phyloP scores from a whole-genome alignment of 2,113 vertebrate species.

The Colossoma macropomum region DNA sequence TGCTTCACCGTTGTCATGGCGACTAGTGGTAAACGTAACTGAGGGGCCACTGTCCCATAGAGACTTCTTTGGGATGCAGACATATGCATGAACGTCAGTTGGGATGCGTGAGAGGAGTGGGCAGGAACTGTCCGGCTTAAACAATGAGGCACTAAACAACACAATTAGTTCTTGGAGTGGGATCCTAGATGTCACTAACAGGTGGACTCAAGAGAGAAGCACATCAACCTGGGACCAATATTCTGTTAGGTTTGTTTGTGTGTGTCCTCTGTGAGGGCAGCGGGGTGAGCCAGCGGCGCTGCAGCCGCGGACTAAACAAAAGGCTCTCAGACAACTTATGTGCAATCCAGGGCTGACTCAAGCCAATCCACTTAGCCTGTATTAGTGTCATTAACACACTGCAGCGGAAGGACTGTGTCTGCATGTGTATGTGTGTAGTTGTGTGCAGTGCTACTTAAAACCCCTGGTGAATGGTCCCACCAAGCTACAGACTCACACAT shows the following conservation, averaged over 20 bases:
- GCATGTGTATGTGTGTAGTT: conserved; percentile 28
- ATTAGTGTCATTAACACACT: conserved; percentile 76
- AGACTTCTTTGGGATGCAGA: neutral
- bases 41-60: neutral
- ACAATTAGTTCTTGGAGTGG: neutral
- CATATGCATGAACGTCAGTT: neutral
- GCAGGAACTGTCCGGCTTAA: neutral
- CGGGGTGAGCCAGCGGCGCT: conserved; percentile 58
- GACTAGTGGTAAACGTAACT: neutral
- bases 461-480: neutral
- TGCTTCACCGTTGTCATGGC: neutral
- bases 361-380: conserved; percentile 78
- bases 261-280: conserved; percentile 31
- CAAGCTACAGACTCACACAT: neutral
- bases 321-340: conserved; percentile 78
- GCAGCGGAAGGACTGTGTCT: conserved; percentile 48
- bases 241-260: neutral
- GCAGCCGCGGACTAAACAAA: conserved; percentile 65
- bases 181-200: conserved; percentile 18
- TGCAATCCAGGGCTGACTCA: conserved; percentile 67
- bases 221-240: neutral
- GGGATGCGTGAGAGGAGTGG: neutral
- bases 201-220: neutral
- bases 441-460: neutral
- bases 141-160: neutral